Evolutionary conservation across 2,888 invertebrate species (phyloP).

Genomic region (Clostera curtula): DNA sequence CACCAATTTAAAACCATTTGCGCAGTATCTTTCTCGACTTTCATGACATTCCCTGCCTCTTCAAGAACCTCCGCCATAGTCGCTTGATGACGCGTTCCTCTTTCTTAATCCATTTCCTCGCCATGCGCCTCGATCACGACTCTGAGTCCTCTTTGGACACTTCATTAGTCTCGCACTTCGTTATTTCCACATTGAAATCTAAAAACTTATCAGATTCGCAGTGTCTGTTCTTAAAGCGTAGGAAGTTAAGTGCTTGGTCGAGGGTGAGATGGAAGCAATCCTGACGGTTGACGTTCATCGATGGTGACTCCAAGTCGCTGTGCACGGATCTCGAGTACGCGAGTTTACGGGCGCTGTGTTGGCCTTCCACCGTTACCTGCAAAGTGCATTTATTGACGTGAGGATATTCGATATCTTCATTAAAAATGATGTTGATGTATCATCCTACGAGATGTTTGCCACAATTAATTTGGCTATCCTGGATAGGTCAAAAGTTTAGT

Average conservation of each 20-base stretch:
- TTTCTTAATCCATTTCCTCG: neutral
- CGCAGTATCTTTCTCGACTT: constrained; percentile 1
- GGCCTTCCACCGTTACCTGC: constrained; percentile 48
- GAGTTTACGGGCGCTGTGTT: constrained; percentile 42
- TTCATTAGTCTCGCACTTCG: constrained; percentile 21
- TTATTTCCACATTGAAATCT: constrained; percentile 38
- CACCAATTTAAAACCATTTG: no score
- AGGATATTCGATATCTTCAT: neutral
- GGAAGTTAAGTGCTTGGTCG: constrained; percentile 57
- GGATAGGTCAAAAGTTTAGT: no score
- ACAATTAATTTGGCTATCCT: no score
- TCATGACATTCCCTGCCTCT: constrained; percentile 2
- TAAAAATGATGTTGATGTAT: constrained; percentile 2
- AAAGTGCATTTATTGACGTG: neutral
- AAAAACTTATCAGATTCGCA: constrained; percentile 43
- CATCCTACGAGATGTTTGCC: no score
- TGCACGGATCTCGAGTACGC: constrained; percentile 51
- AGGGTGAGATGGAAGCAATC: constrained; percentile 61
- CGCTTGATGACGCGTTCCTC: neutral
- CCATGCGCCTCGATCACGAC: constrained; percentile 18
- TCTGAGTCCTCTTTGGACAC: constrained; percentile 27
- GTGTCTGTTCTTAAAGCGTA: constrained; percentile 45
- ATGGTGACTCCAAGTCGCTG: constrained; percentile 55
- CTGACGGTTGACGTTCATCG: constrained; percentile 44
- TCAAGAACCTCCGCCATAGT: neutral